These are phyloP conservation scores for Emys orbicularis DNA, from an alignment of 2,797 vertebrate species.

Conservation along the genomic window DNA sequence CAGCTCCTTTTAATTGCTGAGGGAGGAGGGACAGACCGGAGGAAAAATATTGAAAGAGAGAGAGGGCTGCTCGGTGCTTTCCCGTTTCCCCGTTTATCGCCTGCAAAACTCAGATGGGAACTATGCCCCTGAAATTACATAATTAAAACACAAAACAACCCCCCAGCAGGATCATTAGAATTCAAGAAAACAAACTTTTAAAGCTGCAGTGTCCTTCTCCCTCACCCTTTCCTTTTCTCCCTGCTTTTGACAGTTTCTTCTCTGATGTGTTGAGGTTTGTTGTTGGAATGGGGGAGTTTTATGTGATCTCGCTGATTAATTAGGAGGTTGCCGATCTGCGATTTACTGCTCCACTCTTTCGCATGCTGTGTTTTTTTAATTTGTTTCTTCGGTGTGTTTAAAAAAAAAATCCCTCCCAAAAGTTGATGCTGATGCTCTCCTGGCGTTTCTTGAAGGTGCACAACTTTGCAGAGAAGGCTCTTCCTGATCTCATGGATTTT, in stretches of 20 bases:
- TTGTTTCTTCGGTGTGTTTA: conserved; percentile 32
- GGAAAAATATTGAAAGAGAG: conserved; percentile 39
- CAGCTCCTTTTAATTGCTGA: conserved; percentile 75
- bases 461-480: conserved; percentile 65
- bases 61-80: conserved; percentile 9
- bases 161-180: conserved; percentile 61
- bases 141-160: conserved; percentile 73
- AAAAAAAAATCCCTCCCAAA: conserved; percentile 37
- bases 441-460: conserved; percentile 10
- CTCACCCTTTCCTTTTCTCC: conserved; percentile 59
- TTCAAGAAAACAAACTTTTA: conserved; percentile 83
- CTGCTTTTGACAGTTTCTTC: conserved; percentile 72
- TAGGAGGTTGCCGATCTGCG: conserved; percentile 58
- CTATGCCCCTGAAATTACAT: conserved; percentile 72
- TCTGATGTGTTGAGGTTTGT: conserved; percentile 5
- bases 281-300: conserved; percentile 41
- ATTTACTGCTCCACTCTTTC: conserved; percentile 43
- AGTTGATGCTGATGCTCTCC: conserved; percentile 38
- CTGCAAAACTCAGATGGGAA: conserved; percentile 48
- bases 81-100: background rate
- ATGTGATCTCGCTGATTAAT: conserved; percentile 33
- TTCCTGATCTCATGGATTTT: background rate
- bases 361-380: conserved; percentile 37
- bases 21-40: conserved; percentile 70
- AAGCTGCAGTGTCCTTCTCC: conserved; percentile 79